These are phyloP conservation scores for Drosophila albomicans DNA, from an alignment of 1,140 invertebrate genomes.

Conservation along the genomic window DNA sequence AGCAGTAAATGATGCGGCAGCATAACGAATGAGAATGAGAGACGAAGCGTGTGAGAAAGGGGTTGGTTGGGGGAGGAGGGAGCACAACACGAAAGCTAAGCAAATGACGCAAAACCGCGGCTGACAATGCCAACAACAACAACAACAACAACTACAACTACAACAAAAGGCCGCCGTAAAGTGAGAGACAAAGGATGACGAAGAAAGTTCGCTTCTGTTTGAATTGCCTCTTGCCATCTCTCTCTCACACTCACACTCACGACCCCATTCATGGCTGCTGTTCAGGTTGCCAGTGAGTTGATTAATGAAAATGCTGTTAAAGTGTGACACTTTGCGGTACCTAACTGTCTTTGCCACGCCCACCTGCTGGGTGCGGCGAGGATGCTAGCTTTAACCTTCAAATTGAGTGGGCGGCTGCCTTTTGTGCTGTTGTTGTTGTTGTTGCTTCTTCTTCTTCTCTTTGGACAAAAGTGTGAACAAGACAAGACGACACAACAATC, in stretches of 20 bases:
- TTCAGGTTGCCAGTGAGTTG: conserved; percentile 58
- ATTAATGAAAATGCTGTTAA: conserved; percentile 82
- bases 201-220: conserved; percentile 41
- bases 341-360: conserved; percentile 58
- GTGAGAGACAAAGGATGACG: conserved; percentile 36
- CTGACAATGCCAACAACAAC: conserved; percentile 20
- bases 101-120: conserved; percentile 24
- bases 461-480: conserved; percentile 46
- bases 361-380: conserved; percentile 39
- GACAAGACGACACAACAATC: conserved; percentile 41
- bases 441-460: not conserved
- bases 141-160: conserved; percentile 15
- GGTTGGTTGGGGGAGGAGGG: not conserved
- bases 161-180: conserved; percentile 17
- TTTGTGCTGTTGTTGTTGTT: not conserved
- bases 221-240: not conserved
- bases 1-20: conserved; percentile 22
- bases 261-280: conserved; percentile 5
- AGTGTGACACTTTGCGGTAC: conserved; percentile 79
- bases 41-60: too few species aligned
- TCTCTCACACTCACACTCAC: not conserved
- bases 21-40: not conserved
- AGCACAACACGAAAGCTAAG: conserved; percentile 9
- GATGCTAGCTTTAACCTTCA: conserved; percentile 38
- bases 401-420: conserved; percentile 42